Evolutionary conservation across 1,140 invertebrate species (phyloP).

Genomic region (Leptonema lineaticorne): DNA sequence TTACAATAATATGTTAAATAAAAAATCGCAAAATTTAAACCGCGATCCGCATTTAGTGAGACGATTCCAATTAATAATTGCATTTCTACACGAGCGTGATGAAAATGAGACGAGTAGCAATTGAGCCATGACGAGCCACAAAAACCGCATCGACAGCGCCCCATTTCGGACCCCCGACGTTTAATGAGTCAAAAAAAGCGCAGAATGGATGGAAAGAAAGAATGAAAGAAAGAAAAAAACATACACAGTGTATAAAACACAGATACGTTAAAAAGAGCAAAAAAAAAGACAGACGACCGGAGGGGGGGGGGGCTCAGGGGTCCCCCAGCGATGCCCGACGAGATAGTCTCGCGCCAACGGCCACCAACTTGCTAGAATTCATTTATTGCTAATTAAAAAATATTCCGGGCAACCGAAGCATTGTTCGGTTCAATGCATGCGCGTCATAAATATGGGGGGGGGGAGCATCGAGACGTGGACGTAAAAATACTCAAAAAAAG

Average conservation of each 20-base stretch:
- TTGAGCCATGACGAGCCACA: not conserved
- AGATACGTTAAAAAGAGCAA: too few species aligned
- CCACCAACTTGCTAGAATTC: conserved; percentile 38
- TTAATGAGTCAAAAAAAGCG: too few species aligned
- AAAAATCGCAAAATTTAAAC: too few species aligned
- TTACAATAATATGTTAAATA: too few species aligned
- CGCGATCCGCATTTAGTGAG: too few species aligned
- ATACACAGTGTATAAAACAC: too few species aligned
- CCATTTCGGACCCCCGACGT: not conserved
- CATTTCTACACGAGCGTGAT: too few species aligned
- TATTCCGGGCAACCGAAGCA: conserved; percentile 27
- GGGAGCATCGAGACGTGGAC: not conserved
- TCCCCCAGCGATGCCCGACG: conserved; percentile 15
- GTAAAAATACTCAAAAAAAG: not conserved
- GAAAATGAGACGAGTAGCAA: too few species aligned
- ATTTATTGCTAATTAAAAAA: conserved; percentile 42
- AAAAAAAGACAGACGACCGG: too few species aligned
- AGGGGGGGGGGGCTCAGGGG: conserved; percentile 2
- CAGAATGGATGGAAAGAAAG: too few species aligned
- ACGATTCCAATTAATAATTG: too few species aligned
- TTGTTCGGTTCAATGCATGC: conserved; percentile 30
- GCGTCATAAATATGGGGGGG: not conserved
- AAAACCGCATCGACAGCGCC: not conserved
- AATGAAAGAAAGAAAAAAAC: too few species aligned
- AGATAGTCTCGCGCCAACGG: conserved; percentile 39